These are phyloP conservation scores for Centropus bengalensis DNA, from an alignment of 2,113 vertebrate genomes.

Conservation along the genomic window DNA sequence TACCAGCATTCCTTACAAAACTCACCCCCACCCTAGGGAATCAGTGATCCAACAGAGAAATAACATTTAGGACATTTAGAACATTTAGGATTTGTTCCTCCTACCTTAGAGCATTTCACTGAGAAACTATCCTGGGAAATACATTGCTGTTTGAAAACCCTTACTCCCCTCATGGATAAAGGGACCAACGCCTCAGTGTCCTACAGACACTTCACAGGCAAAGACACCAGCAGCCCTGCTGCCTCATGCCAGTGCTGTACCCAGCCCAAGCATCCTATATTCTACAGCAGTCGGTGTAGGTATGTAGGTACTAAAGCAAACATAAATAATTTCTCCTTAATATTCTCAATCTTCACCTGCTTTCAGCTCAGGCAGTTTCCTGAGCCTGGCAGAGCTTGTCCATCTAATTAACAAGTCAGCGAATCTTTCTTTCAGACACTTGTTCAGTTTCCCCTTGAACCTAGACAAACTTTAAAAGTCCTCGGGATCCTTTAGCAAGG, in stretches of 20 bases:
- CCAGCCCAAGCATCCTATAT: not conserved
- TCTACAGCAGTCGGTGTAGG: not conserved
- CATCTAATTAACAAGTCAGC: not conserved
- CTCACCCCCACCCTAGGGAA: slow-evolving; percentile 3
- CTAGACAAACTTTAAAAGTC: not conserved
- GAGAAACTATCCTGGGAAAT: not conserved
- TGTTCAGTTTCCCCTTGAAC: not conserved
- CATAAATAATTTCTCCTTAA: not conserved
- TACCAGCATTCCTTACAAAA: slow-evolving; percentile 18
- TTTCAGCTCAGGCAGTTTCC: not conserved
- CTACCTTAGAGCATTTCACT: not conserved
- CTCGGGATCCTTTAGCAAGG: not conserved
- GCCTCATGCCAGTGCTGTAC: not conserved
- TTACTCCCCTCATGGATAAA: not conserved
- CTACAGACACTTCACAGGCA: not conserved
- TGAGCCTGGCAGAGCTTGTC: not conserved
- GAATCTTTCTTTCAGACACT: not conserved
- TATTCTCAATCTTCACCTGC: not conserved
- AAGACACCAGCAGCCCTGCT: not conserved
- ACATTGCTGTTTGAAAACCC: not conserved
- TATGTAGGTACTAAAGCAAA: not conserved
- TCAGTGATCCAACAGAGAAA: not conserved
- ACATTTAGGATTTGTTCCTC: slow-evolving; percentile 3
- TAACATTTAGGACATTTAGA: not conserved
- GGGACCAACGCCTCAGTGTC: not conserved